Evolutionary conservation across 2,888 invertebrate species (phyloP), one percentile per base, ranked within the genome.

Genomic region (Geotrupes spiniger): DNA sequence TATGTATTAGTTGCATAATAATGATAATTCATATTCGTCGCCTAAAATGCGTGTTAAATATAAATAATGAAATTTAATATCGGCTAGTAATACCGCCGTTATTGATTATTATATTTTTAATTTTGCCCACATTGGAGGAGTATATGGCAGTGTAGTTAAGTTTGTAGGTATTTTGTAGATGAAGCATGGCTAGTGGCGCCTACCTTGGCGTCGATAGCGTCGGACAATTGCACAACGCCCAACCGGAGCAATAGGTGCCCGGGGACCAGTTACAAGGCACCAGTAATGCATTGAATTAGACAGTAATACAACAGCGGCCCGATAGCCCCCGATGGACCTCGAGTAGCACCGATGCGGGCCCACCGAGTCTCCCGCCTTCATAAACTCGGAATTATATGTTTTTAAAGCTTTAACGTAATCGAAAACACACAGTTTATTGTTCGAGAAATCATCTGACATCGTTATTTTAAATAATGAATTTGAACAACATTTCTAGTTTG

Each of bases 261-360:
- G 51, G 72, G 70, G 73, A 67, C 68, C 72, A 70, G 72, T 72
- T 72, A 73, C 69, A 70, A 69, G 70, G 71, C 71, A 70, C 66
- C 69, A 69, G 72, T 77, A 77, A 77, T 76, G 77, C 77, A 77
- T 77, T 77, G 77, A 77, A 77, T 77, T 77, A 77, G 77, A 77
- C 76, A 74, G 76, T 77, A 77, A 77, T 77, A 76, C 75, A 76
- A 69, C 67, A 65, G 66, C 65, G 65, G 59, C 61, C 60, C 66
- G 65, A 70, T 70, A 66, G 66, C 63, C 65, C 66, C 67, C 67
- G 52, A 50, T 49, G 61, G 64, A 50, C 56, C 57, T 53, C 52
- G 53, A 54, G 51, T 53, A 59, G 59, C 58, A 58, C 62, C 59
- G 58, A 58, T 59, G 58, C 54, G 59, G 56, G 55, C 51, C 60